phyloP scores from a whole-genome alignment of 2,888 invertebrate genomes.

The Phoenoteleia sp. region DNA sequence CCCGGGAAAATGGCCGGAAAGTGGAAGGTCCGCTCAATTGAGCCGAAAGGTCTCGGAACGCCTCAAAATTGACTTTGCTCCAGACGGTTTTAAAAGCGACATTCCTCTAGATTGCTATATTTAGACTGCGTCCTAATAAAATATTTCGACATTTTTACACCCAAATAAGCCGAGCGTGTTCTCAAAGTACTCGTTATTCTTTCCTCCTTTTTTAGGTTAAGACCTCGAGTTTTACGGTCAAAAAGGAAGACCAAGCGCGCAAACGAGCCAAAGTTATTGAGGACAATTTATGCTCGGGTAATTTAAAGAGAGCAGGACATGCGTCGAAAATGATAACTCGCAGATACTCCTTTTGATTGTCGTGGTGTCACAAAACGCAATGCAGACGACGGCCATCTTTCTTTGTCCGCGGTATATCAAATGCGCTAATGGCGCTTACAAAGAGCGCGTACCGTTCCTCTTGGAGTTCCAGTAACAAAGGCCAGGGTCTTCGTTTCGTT shows the following conservation, averaged over 20 bases:
- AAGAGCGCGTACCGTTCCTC: background rate
- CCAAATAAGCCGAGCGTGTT: background rate
- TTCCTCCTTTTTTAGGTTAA: background rate
- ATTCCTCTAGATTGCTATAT: slow-evolving; percentile 43
- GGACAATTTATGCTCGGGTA: background rate
- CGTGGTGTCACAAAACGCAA: slow-evolving; percentile 78
- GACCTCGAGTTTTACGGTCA: no score
- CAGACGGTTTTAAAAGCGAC: slow-evolving; percentile 39
- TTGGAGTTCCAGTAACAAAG: background rate
- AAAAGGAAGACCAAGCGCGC: no score
- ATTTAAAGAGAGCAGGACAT: background rate
- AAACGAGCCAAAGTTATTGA: background rate
- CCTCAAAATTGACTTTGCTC: slow-evolving; percentile 56
- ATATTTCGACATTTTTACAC: slow-evolving; percentile 13
- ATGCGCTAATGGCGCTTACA: background rate
- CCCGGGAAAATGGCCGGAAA: slow-evolving; percentile 56
- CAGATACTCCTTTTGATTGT: slow-evolving; percentile 78
- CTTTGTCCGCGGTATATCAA: slow-evolving; percentile 11
- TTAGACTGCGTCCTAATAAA: slow-evolving; percentile 27
- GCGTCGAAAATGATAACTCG: slow-evolving; percentile 18
- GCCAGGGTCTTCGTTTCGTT: background rate
- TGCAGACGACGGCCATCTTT: slow-evolving; percentile 67
- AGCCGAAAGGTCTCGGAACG: slow-evolving; percentile 50
- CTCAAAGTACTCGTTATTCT: background rate
- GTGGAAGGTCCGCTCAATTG: slow-evolving; percentile 53